Base-by-base conservation (phyloP, 1,140 invertebrate species). In the Dendrolimus kikuchii region DNA sequence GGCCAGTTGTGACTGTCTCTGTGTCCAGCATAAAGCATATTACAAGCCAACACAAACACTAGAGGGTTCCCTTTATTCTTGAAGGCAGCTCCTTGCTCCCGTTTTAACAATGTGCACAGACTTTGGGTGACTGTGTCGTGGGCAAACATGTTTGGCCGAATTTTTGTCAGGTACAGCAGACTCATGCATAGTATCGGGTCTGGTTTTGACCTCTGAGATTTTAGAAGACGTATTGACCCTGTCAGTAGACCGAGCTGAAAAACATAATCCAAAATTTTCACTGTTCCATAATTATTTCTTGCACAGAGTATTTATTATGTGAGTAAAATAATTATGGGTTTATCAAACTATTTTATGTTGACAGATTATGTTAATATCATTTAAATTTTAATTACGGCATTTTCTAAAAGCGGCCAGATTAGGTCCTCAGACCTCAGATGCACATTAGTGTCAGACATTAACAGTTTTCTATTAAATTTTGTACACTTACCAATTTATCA, bases 1-100 rank as follows among this genome's bases (percentile, higher is more conserved):
- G 94, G 94, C 94, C 94, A 95, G 55, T 91, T 91, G 47, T 89
- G 90, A 51, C 90, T 91, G 38, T 95, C 95, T 44, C 91, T 88
- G 86, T 94, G 97, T 7, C 93, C 95, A 59, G 92, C 89, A 77
- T 95, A 91, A 9, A 99, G 85, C 59, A 98, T 89, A 88, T 96
- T 98, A 52, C 95, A 93, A 40, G 94, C 94, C 7, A 98, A 77
- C 7, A 97, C 92, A 59, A 95, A 92, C n/a, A 95, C 91, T 39
- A 95, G 81, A 3, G 92, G 90, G 81, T 96, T 97, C 5, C 91
- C 91, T 81, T 96, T 96, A 57, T 89, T 90, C 65, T 92, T 93
- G 55, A 94, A 93, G 8, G 92, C 86, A 54, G 92, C 90, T 78
- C 87, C 92, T 80, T 89, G 84, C 65, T 98, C 95, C 45, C 95